phyloP scores from a whole-genome alignment of 2,113 vertebrate species.

The Scartelaos histophorus region DNA sequence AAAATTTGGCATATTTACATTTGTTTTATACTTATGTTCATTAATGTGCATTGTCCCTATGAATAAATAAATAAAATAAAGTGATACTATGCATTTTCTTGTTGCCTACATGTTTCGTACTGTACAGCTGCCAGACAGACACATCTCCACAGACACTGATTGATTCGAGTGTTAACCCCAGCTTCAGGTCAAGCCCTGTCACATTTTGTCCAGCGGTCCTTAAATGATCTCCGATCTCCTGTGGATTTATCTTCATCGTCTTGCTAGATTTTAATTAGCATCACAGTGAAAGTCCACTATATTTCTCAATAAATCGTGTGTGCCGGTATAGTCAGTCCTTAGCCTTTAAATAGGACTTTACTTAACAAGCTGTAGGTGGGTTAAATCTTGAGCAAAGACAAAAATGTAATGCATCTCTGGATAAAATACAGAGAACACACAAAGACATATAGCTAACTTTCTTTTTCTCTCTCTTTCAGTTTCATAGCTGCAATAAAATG shows the following conservation, averaged over 20 bases:
- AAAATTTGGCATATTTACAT: too few species aligned
- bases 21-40: too few species aligned
- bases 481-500: slow-evolving; percentile 2
- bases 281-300: neutral
- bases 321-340: neutral
- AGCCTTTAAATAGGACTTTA: neutral
- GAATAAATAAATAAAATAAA: too few species aligned
- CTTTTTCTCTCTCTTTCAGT: neutral
- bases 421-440: neutral
- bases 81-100: too few species aligned
- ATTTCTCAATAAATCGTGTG: neutral
- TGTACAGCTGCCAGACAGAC: neutral
- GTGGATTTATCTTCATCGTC: neutral
- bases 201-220: neutral
- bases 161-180: neutral
- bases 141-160: slow-evolving; percentile 3
- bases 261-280: neutral
- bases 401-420: neutral
- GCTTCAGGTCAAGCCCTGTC: slow-evolving; percentile 1
- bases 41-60: too few species aligned
- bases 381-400: neutral
- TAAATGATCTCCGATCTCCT: neutral
- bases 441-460: neutral
- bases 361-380: neutral
- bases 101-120: too few species aligned